Evolutionary conservation across 1,140 invertebrate species (phyloP).

Genomic region (Procambarus virginalis): DNA sequence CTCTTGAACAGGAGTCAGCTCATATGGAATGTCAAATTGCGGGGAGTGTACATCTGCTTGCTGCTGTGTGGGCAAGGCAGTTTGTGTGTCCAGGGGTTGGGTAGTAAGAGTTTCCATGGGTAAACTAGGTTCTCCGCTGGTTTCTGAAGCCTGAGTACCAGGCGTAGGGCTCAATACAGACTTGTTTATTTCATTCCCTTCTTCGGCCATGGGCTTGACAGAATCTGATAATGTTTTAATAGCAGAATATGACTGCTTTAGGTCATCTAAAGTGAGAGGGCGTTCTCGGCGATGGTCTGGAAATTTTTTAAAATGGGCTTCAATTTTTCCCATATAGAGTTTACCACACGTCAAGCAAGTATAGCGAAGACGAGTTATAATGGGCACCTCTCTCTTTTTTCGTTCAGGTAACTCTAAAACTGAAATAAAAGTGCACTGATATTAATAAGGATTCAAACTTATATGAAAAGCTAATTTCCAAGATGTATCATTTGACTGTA

Average conservation of each 20-base stretch:
- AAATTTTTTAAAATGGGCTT: slow-evolving; percentile 59
- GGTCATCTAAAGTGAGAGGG: slow-evolving; percentile 11
- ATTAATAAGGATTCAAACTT: too few species aligned
- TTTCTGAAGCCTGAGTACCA: slow-evolving; percentile 61
- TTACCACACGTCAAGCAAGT: slow-evolving; percentile 62
- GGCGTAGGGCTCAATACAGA: slow-evolving; percentile 65
- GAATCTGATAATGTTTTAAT: slow-evolving; percentile 39
- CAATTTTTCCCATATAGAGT: slow-evolving; percentile 62
- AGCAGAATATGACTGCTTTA: slow-evolving; percentile 34
- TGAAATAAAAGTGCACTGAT: background rate
- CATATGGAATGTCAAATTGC: background rate
- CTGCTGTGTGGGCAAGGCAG: background rate
- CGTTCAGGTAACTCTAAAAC: slow-evolving; percentile 52
- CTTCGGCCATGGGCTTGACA: background rate
- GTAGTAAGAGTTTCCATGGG: slow-evolving; percentile 62
- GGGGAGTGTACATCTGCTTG: background rate
- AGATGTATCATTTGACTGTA: too few species aligned
- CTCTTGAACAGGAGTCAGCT: background rate
- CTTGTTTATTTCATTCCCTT: slow-evolving; percentile 40
- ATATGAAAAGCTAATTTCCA: too few species aligned
- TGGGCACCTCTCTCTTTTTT: slow-evolving; percentile 43
- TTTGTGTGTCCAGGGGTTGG: background rate
- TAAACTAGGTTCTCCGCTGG: slow-evolving; percentile 56
- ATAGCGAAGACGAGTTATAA: slow-evolving; percentile 46
- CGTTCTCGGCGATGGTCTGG: slow-evolving; percentile 57